A percentile compares a stretch with the other conserved stretches of the same genome.
Conservation (phyloP, 2,113 vertebrate species). For the Megaceryle torquata region DNA sequence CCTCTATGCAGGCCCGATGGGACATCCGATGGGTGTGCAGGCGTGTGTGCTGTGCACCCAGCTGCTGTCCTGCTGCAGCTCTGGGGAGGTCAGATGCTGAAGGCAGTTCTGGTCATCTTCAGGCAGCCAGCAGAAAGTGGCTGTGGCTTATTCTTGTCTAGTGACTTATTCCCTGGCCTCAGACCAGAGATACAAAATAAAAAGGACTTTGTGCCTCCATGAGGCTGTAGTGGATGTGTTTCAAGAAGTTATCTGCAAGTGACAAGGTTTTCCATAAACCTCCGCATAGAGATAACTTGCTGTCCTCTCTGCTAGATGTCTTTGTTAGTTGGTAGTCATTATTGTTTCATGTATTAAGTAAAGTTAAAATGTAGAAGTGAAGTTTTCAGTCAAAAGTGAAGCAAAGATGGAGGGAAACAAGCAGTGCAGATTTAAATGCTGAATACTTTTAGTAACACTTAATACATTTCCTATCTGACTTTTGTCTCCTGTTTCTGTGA, state of each 20-base stretch:
- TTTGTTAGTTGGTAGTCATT: slow-evolving; percentile 17
- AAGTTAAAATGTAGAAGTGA: slow-evolving; percentile 19
- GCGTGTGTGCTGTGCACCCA: background rate
- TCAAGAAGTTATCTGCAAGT: slow-evolving; percentile 66
- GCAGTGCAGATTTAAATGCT: background rate
- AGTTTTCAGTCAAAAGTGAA: background rate
- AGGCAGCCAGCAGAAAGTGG: slow-evolving; percentile 19
- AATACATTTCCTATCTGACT: background rate
- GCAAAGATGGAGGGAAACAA: background rate
- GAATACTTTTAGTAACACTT: background rate
- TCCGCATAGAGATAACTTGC: slow-evolving; percentile 4
- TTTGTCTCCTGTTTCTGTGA: background rate
- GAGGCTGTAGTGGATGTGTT: slow-evolving; percentile 65
- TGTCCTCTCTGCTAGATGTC: slow-evolving; percentile 31
- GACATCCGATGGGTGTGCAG: background rate
- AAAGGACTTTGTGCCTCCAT: slow-evolving; percentile 42
- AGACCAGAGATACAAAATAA: slow-evolving; percentile 55
- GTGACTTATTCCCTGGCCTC: slow-evolving; percentile 52
- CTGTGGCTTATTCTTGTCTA: slow-evolving; percentile 73
- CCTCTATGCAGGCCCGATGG: slow-evolving; percentile 27
- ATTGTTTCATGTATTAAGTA: background rate
- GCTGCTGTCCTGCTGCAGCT: slow-evolving; percentile 32
- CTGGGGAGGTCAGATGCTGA: background rate
- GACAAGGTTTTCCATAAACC: slow-evolving; percentile 57
- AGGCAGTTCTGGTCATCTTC: slow-evolving; percentile 54